These are phyloP conservation scores for Centropyge bicolor DNA, from an alignment of 2,797 vertebrate genomes.

Conservation along the genomic window DNA sequence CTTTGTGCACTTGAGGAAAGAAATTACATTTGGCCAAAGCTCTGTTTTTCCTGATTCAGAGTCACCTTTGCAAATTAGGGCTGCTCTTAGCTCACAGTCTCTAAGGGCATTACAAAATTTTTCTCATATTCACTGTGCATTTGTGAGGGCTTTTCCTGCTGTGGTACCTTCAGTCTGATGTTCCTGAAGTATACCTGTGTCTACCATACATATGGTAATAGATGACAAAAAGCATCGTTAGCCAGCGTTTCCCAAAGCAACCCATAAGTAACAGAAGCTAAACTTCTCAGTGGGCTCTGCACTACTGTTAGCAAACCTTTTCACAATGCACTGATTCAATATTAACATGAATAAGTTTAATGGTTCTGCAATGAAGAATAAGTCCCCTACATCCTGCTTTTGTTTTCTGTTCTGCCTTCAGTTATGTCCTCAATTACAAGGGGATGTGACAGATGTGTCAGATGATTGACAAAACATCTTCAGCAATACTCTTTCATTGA, in stretches of 20 bases:
- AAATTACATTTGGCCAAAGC: background rate
- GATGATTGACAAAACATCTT: background rate
- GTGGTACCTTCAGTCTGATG: background rate
- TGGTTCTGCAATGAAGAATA: background rate
- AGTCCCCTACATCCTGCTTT: background rate
- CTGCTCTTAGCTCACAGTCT: background rate
- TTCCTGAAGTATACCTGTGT: background rate
- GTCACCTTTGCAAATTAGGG: conserved; percentile 1
- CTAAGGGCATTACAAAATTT: background rate
- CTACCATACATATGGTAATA: no score
- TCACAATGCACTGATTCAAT: background rate
- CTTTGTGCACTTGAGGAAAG: conserved; percentile 23
- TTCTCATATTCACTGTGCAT: background rate
- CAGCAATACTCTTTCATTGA: no score
- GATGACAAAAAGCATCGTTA: background rate
- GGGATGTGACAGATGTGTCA: background rate
- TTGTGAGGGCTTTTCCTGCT: background rate
- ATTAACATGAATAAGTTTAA: background rate
- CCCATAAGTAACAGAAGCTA: background rate
- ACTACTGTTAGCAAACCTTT: background rate
- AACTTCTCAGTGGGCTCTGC: background rate
- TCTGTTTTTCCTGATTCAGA: conserved; percentile 17
- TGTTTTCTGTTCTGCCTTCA: background rate
- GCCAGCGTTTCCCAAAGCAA: background rate
- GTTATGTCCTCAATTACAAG: background rate